These are phyloP conservation scores for Vannuccia rotundouncinata DNA, from an alignment of 2,888 invertebrate genomes.

Conservation along the genomic window DNA sequence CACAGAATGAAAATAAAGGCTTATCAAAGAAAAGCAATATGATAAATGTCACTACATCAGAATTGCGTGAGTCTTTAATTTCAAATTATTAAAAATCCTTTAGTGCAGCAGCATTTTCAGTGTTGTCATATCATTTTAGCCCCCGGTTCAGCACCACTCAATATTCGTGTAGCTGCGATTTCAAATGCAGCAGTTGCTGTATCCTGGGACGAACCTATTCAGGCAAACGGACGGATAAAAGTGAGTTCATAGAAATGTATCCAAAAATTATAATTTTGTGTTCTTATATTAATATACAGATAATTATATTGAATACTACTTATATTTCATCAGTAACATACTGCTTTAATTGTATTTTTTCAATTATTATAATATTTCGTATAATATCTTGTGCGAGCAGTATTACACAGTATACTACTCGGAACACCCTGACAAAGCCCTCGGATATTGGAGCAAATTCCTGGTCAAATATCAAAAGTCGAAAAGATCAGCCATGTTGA, in stretches of 20 bases:
- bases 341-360: too few relatives aligned
- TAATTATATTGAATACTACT: too few relatives aligned
- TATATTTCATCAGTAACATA: too few relatives aligned
- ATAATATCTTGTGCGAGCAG: too few relatives aligned
- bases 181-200: constrained; percentile 93
- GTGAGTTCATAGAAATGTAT: too few relatives aligned
- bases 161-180: constrained; percentile 84
- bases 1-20: background rate
- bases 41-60: background rate
- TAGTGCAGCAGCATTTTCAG: too few relatives aligned
- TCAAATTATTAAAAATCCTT: too few relatives aligned
- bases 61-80: background rate
- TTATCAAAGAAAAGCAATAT: background rate
- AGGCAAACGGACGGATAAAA: constrained; percentile 91
- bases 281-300: too few relatives aligned
- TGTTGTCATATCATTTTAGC: constrained; percentile 62
- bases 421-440: background rate
- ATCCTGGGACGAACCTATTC: constrained; percentile 95
- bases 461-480: background rate
- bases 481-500: constrained; percentile 60
- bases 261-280: too few relatives aligned
- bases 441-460: background rate
- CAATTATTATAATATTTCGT: too few relatives aligned
- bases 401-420: background rate
- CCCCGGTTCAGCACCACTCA: constrained; percentile 87